These are phyloP conservation scores for Paelopatides confundens DNA, from an alignment of 53 echinoderm and acorn worm species.

Conservation along the genomic window DNA sequence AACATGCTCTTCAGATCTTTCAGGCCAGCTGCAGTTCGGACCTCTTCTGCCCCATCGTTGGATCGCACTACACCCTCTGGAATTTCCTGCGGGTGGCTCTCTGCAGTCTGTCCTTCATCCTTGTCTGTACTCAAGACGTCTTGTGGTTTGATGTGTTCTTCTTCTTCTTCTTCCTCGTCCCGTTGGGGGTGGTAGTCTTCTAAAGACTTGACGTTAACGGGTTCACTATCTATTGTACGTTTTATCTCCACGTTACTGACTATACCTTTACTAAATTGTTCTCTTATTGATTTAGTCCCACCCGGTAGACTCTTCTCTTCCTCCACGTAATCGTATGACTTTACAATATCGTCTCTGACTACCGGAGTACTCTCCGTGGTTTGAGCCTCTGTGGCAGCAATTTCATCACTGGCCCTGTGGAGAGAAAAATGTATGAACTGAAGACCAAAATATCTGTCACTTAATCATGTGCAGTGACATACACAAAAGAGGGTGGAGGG, in stretches of 20 bases:
- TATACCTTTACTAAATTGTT: constrained; percentile 69
- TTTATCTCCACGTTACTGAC: constrained; percentile 55
- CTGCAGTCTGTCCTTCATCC: constrained; percentile 70
- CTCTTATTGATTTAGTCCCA: constrained; percentile 66
- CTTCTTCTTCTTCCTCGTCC: constrained; percentile 15
- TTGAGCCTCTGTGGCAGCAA: constrained; percentile 42
- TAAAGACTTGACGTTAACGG: constrained; percentile 33
- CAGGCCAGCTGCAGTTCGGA: constrained; percentile 63
- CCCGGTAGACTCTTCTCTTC: constrained; percentile 74
- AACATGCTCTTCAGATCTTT: constrained; percentile 85
- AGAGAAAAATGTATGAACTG: too few relatives aligned
- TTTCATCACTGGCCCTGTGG: constrained; percentile 21
- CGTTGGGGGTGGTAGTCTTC: constrained; percentile 36
- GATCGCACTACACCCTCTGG: constrained; percentile 68
- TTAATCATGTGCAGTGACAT: too few relatives aligned
- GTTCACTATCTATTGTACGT: constrained; percentile 36
- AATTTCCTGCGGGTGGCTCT: constrained; percentile 64
- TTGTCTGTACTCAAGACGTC: constrained; percentile 39
- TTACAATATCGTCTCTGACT: constrained; percentile 78
- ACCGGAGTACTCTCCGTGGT: constrained; percentile 81
- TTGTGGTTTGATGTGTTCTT: constrained; percentile 39
- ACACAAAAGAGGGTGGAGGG: too few relatives aligned
- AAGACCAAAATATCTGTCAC: too few relatives aligned
- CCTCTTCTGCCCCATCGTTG: constrained; percentile 46
- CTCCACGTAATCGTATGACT: constrained; percentile 63